Percentiles rank a stretch among this genome's conserved stretches.
phyloP scores from a whole-genome alignment of 2,888 invertebrate species.

The Chloromyia formosa region DNA sequence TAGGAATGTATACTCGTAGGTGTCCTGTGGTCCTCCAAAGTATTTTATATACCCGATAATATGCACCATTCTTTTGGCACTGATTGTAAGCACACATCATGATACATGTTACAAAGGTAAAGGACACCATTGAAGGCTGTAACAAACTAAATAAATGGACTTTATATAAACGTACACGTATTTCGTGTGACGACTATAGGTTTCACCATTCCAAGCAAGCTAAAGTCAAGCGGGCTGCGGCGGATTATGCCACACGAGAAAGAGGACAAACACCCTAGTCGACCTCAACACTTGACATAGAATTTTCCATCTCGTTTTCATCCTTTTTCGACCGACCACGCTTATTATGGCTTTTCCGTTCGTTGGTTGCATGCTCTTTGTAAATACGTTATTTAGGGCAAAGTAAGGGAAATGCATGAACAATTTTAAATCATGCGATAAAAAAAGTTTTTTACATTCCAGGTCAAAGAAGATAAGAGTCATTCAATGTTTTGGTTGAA shows the following conservation, averaged over 20 bases:
- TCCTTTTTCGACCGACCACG: neutral
- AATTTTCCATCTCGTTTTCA: neutral
- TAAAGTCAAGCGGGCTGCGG: conserved; percentile 5
- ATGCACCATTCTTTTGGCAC: neutral
- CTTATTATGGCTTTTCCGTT: neutral
- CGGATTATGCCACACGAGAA: neutral
- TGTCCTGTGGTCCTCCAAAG: no score
- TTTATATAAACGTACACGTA: neutral
- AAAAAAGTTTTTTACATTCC: neutral
- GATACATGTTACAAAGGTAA: neutral
- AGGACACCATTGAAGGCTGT: neutral
- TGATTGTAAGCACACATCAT: neutral
- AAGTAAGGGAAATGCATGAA: conserved; percentile 12
- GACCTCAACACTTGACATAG: conserved; percentile 23
- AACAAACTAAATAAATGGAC: neutral
- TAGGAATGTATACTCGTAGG: no score
- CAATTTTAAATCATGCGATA: neutral
- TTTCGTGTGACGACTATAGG: neutral
- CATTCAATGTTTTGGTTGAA: neutral
- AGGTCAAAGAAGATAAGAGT: conserved; percentile 6
- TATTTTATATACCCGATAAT: no score
- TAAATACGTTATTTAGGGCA: conserved; percentile 25
- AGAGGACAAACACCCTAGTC: neutral
- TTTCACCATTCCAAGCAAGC: neutral
- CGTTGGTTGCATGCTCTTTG: neutral